Evolutionary conservation across 1,140 invertebrate species (phyloP), one percentile per base, ranked within the genome.

Genomic region (Diabrotica virgifera): DNA sequence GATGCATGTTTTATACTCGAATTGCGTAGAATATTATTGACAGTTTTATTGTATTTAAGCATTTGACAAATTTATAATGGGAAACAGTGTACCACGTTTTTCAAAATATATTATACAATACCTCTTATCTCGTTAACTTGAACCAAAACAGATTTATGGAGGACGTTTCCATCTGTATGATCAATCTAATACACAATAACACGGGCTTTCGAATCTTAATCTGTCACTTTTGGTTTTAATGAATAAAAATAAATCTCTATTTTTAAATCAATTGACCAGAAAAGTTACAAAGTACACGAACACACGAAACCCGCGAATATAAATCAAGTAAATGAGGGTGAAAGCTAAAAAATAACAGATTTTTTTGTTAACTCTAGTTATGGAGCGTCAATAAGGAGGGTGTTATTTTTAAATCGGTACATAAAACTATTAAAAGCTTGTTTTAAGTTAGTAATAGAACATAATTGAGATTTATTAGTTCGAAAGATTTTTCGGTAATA

Each of bases 261-360:
- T 46, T 46, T 46, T n/a, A 46, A 46, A 46, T 46, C 8, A 46
- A 46, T 46, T 3, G 40, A 2, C 40, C 40, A 46, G 40, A 46
- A 46, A 46, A 46, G 40, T 46, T 46, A 46, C 40, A 46, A 46
- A 46, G 40, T 5, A 46, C 40, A 46, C 40, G 40, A 46, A 46
- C 8, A 46, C 40, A 46, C 40, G 40, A 46, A 46, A 46, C n/a
- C 5, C n/a, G 40, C n/a, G n/a, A 46, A 46, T 10, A 6, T 46
- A 46, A 46, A 46, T 46, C 40, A 46, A 46, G n/a, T 46, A 46
- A 46, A 46, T 46, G 40, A 46, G 40, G 40, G 40, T 46, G 8
- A 46, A 46, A 46, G n/a, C 40, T 8, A 46, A 8, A n/a, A 46
- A 10, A 10, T 46, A 46, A 8, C 8, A 46, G 8, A 10, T 46